These are phyloP conservation scores for Ornithorhynchus anatinus DNA, from an alignment of 2,113 vertebrate genomes.

Conservation along the genomic window DNA sequence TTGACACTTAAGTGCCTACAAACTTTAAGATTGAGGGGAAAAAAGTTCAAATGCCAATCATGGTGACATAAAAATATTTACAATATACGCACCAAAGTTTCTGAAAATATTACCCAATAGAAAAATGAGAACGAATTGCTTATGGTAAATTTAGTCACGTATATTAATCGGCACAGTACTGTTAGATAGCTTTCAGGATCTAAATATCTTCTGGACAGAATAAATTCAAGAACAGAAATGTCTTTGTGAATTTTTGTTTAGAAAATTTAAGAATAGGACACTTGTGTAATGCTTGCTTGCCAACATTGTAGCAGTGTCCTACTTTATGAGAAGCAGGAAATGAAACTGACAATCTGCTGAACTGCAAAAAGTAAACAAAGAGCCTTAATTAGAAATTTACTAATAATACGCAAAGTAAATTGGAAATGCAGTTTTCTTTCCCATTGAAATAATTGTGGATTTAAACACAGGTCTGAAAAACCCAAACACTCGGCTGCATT, in stretches of 20 bases:
- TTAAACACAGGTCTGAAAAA: constrained; percentile 3
- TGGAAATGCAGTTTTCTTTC: constrained; percentile 10
- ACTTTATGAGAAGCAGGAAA: constrained; percentile 7
- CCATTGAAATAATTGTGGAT: constrained; percentile 10
- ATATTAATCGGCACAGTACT: no score
- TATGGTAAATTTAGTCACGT: no score
- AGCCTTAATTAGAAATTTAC: background rate
- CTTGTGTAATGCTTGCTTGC: no score
- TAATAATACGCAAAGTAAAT: constrained; percentile 1
- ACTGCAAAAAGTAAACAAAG: background rate
- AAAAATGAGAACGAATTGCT: no score
- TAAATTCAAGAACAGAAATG: background rate
- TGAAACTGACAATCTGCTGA: no score
- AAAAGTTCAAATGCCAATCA: no score
- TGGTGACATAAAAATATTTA: no score
- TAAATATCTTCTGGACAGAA: background rate
- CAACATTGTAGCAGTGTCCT: background rate
- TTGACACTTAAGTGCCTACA: no score
- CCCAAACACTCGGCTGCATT: background rate
- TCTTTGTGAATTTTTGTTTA: background rate
- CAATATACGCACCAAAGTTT: no score
- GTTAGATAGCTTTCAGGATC: no score
- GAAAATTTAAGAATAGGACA: background rate
- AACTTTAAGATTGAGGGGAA: no score
- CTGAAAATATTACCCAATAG: no score